Evolutionary conservation across 2,888 invertebrate genomes (phyloP), one percentile per base, ranked within the genome.

Genomic region (Mactromeris polynyma): DNA sequence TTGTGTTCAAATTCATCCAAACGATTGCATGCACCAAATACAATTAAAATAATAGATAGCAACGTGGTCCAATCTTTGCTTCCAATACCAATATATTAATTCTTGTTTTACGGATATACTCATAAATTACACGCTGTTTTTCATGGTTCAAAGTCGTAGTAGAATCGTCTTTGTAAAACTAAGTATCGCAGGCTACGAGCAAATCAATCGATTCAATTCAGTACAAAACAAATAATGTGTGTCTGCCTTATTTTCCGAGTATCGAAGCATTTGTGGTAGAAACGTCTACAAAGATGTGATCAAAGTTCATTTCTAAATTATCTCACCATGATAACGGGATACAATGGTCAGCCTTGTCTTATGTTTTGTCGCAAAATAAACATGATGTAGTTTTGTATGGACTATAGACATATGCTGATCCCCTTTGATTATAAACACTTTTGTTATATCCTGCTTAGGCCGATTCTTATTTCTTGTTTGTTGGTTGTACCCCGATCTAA

Each of bases 31-130:
- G 26, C 58, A 64, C 58, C 6, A 64, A 26, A 26, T 64, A 26
- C 26, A 64, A 64, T 64, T 26, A 64, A 64, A 64, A n/a, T 64
- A 64, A 64, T 26, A 26, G 58, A 64, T n/a, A 64, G 58, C 58
- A 9, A 64, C 58, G 51, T 1, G 19, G 4, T 6, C 14, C 51
- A 51, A 51, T 17, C 58, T n/a, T 21, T 11, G 26, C 21, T n/a
- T 26, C 58, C n/a, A 2, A 26, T 64, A 64, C 21, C 58, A 9
- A 64, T 64, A 64, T 64, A 64, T 64, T 64, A 64, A 9, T 64
- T 64, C 26, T 64, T 9, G n/a, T n/a, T n/a, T 26, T 26, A 64
- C 58, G 26, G 9, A 26, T 64, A 64, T n/a, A 26, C 26, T 26
- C n/a, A 64, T 64, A 64, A 64, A 64, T 64, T 64, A 64, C 26